phyloP scores from a whole-genome alignment of 2,888 invertebrate species.

The Pecten maximus region DNA sequence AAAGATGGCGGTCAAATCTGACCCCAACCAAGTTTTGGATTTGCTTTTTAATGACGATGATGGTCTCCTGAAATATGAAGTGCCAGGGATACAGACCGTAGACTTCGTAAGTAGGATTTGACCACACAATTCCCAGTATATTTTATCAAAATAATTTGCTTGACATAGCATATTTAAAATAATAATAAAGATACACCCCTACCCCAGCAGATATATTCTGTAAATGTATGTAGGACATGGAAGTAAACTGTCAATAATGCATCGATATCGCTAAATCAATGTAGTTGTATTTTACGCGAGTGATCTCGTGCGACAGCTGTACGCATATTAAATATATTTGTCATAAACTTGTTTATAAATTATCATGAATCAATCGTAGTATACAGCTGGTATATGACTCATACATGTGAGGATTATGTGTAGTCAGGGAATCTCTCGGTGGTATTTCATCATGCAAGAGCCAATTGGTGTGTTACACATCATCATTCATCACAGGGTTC shows the following conservation, averaged over 20 bases:
- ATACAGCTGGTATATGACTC: no score
- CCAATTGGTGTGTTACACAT: background rate
- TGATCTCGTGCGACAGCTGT: background rate
- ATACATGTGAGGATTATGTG: background rate
- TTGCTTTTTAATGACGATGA: slow-evolving; percentile 75
- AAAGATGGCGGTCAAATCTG: slow-evolving; percentile 51
- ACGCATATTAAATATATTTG: background rate
- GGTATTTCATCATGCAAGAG: background rate
- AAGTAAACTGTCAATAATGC: no score
- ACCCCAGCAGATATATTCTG: no score
- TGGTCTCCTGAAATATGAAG: slow-evolving; percentile 69
- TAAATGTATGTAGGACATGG: no score
- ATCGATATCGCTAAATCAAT: slow-evolving; percentile 3
- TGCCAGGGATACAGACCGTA: slow-evolving; percentile 61
- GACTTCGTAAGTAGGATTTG: slow-evolving; percentile 65
- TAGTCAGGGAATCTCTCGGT: background rate
- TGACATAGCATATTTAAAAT: no score
- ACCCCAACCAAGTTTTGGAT: slow-evolving; percentile 69
- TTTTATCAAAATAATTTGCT: no score
- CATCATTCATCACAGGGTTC: background rate
- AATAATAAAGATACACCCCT: no score
- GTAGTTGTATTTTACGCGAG: background rate
- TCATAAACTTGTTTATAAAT: background rate
- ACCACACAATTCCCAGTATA: no score
- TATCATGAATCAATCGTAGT: background rate